Conservation (phyloP, 2,797 vertebrate species). For the Taeniopygia guttata region DNA sequence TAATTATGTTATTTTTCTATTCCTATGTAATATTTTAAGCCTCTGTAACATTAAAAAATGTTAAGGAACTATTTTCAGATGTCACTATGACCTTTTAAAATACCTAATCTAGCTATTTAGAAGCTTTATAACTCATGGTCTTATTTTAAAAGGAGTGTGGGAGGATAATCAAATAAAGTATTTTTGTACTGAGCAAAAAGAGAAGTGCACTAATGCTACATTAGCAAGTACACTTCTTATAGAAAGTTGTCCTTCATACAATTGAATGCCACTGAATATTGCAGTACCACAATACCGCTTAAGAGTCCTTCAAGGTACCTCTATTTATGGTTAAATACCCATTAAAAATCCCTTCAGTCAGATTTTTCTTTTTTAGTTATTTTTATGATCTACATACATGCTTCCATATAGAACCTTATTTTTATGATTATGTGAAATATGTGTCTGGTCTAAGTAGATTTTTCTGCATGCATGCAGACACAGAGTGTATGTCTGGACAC, state of each 20-base stretch:
- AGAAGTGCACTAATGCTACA: constrained; percentile 45
- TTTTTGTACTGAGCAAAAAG: constrained; percentile 61
- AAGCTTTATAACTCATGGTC: constrained; percentile 45
- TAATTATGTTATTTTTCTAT: constrained; percentile 30
- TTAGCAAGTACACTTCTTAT: constrained; percentile 26
- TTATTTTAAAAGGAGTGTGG: constrained; percentile 68
- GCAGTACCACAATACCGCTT: neutral
- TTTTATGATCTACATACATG: neutral
- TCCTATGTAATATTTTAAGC: constrained; percentile 3
- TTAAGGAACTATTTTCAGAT: constrained; percentile 48
- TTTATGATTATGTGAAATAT: neutral
- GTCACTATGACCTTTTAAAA: constrained; percentile 65
- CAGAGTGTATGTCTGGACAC: neutral
- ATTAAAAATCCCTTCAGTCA: neutral
- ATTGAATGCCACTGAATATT: neutral
- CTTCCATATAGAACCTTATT: neutral
- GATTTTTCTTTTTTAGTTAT: neutral
- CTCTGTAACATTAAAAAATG: constrained; percentile 11
- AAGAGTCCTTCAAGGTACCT: neutral
- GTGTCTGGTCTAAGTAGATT: neutral
- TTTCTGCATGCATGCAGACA: neutral
- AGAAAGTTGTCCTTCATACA: constrained; percentile 60
- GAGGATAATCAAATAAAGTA: constrained; percentile 63
- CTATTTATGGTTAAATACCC: neutral
- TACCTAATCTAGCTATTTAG: constrained; percentile 52